Evolutionary conservation across 2,113 vertebrate genomes (phyloP), one percentile per base, ranked within the genome.

Genomic region (Polypterus senegalus): DNA sequence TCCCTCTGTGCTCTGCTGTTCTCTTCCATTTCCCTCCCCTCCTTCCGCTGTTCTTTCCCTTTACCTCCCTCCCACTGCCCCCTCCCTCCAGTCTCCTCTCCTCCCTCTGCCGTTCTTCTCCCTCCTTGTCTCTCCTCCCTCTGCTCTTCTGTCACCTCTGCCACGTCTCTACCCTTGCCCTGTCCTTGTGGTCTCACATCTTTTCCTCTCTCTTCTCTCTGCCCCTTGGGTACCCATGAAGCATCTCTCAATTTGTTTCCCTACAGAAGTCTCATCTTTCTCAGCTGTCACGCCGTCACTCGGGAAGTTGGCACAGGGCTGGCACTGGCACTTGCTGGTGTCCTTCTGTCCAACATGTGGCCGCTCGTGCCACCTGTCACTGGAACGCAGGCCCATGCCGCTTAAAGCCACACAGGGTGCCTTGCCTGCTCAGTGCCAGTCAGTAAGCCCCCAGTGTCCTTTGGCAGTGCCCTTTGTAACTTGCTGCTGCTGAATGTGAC

Each of bases 271-370:
- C 5, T 46, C 51, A 46, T 67, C 60, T 69, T 64, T 61, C 65
- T 61, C 67, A n/a, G 58, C 73, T 76, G 72, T 79, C 75, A 67
- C 67, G 56, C 64, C 49, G 46, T 47, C 52, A 10, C 10, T 56
- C 44, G 4, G 47, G 49, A n/a, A 60, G 55, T 6, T 7, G 1
- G 7, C 61, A 79, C 68, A 66, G 60, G 67, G 66, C 69, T 62
- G 54, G 54, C 69, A 69, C 58, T 2, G 64, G 58, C 56, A 57
- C 27, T 43, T 71, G 71, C 70, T 74, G 72, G 70, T 65, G 58
- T 51, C 69, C 67, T 69, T 76, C 72, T 76, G 69, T 65, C 68
- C 70, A 66, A 68, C 70, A n/a, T 61, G 27, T 56, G 3, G 6
- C 6, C 53, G 43, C 11, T 27, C 27, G 27, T 27, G 27, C 27